Evolutionary conservation across 2,113 vertebrate species (phyloP), one percentile per base, ranked within the genome.

Genomic region (Larimichthys crocea): DNA sequence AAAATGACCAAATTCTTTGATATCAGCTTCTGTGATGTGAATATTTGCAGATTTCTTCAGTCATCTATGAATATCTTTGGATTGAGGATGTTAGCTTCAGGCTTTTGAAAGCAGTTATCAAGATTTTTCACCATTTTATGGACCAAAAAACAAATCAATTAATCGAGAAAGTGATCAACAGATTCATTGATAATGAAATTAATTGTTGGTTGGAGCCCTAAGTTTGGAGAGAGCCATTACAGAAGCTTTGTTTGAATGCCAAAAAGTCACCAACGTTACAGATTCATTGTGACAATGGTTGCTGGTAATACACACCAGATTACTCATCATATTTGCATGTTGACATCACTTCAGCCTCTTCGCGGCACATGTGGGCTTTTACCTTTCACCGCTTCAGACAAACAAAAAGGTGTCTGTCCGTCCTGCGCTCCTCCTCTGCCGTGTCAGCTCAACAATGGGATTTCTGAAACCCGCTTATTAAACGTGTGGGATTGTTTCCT

Each of bases 401-500:
- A 86, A 88, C 65, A 87, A 64, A 8, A 80, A 76, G 66, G 83
- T 59, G 50, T 56, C 64, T 16, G 55, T 79, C 76, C 52, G 15
- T 80, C 82, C 72, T 8, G 7, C 1, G 12, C 69, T 77, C 81
- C 79, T 79, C 86, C 88, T 84, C 88, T 14, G 63, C 81, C 74
- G 3, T 60, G 82, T 89, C 84, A 86, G 73, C 74, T 62, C 66
- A 29, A 92, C 85, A 88, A 84, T 72, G 76, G 65, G 59, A 29
- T 62, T 77, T 59, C 63, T 79, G 49, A 80, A 79, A 74, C 19
- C 42, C 3, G 70, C 74, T 88, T 69, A 86, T 88, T 92, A 88
- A 91, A 84, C 5, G 69, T 55, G 83, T 76, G 84, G 79, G 87
- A 70, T 85, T 83, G 87, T 80, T 89, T 85, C 80, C 82, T 84